Conservation (phyloP, 53 echinoderm and acorn worm species). For the Paracentrotus lividus region DNA sequence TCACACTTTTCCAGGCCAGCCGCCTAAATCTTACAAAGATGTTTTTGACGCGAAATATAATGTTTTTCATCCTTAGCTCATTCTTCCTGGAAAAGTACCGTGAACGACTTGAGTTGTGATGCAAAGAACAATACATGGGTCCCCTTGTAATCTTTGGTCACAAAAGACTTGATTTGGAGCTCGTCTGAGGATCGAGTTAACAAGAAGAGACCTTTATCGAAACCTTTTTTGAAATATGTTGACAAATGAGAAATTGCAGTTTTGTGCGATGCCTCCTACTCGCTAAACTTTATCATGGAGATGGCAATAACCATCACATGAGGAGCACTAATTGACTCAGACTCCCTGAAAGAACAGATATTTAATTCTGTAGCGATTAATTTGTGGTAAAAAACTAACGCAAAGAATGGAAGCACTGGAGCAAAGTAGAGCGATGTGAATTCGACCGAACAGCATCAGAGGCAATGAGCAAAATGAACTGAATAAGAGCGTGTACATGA, state of each 20-base stretch:
- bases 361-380: not conserved
- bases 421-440: conserved; percentile 10
- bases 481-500: not conserved
- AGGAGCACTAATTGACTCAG: not conserved
- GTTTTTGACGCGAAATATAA: not conserved
- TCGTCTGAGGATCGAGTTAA: not conserved
- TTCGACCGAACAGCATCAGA: not conserved
- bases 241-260: not conserved
- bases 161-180: not conserved
- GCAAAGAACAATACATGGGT: conserved; percentile 10
- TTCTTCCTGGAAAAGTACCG: not conserved
- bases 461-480: not conserved
- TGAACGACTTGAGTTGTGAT: not conserved
- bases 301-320: not conserved
- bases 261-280: not conserved
- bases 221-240: not conserved
- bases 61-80: not conserved
- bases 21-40: not conserved
- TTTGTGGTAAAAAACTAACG: not conserved
- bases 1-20: not conserved
- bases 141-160: not conserved
- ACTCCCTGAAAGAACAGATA: not conserved
- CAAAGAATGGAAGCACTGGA: not conserved
- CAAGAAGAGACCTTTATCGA: not conserved
- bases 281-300: not conserved